Percentiles rank a stretch among this genome's conserved stretches.
These are phyloP conservation scores for Tachycineta bicolor DNA, from an alignment of 2,113 vertebrate species.

Conservation along the genomic window DNA sequence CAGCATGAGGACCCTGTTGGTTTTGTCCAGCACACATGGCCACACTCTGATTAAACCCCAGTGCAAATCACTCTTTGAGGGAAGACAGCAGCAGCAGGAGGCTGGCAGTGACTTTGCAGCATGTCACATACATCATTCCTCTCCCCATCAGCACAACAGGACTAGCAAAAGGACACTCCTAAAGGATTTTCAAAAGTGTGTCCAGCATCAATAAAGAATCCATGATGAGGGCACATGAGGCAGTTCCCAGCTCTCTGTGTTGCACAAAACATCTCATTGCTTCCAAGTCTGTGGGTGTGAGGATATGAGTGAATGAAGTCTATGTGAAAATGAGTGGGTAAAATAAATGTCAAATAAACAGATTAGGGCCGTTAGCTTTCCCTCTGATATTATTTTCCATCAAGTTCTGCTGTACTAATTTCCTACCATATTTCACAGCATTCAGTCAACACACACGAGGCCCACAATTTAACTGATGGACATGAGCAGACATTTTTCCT, in stretches of 20 bases:
- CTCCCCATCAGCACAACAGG: not conserved
- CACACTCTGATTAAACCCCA: not conserved
- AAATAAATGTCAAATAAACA: not conserved
- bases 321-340: not conserved
- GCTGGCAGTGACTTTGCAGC: not conserved
- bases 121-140: not conserved
- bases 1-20: not conserved
- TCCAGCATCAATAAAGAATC: not conserved
- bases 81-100: not conserved
- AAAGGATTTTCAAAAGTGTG: not conserved
- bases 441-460: not conserved
- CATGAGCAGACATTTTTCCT: not conserved
- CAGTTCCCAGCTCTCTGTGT: not conserved
- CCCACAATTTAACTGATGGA: not conserved
- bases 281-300: not conserved
- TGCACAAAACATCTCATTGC: not conserved
- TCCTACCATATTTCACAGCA: not conserved
- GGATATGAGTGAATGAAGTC: not conserved
- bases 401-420: not conserved
- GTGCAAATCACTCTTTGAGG: not conserved
- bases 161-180: not conserved
- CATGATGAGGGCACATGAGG: not conserved
- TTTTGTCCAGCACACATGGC: not conserved
- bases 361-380: not conserved
- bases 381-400: not conserved